Evolutionary conservation across 2,113 vertebrate genomes (phyloP).

Genomic region (Ceuthmochares aereus): DNA sequence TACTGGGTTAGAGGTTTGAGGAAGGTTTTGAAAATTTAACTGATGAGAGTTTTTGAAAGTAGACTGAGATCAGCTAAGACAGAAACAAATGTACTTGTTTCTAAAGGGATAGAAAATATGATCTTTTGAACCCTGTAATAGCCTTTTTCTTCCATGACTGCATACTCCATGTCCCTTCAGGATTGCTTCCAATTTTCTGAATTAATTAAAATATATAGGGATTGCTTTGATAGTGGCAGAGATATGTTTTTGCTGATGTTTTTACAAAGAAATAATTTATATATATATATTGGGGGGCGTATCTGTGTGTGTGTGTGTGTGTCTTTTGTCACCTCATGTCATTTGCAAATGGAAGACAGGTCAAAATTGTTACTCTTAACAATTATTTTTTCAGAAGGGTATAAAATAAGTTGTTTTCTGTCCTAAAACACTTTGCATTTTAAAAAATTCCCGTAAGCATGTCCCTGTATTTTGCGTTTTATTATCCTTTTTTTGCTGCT

Average conservation of each 20-base stretch:
- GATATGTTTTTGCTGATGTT: neutral
- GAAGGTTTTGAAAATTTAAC: neutral
- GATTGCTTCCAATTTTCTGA: neutral
- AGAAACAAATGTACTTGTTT: neutral
- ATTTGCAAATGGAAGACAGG: neutral
- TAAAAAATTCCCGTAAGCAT: neutral
- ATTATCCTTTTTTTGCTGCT: neutral
- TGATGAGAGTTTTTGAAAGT: neutral
- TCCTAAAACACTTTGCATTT: neutral
- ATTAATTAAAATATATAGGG: neutral
- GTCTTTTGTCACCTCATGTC: neutral
- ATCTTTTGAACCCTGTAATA: neutral
- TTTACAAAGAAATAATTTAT: neutral
- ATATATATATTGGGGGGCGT: neutral
- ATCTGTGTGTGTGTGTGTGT: neutral
- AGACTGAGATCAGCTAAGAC: neutral
- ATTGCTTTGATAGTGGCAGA: neutral
- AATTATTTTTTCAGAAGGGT: neutral
- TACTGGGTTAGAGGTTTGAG: neutral
- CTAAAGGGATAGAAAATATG: neutral
- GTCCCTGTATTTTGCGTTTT: neutral
- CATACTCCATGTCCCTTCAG: neutral
- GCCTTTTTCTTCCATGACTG: neutral
- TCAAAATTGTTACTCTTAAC: neutral
- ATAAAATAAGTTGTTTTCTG: neutral